Evolutionary conservation across 2,888 invertebrate species (phyloP).

Genomic region (Andrena marginata): DNA sequence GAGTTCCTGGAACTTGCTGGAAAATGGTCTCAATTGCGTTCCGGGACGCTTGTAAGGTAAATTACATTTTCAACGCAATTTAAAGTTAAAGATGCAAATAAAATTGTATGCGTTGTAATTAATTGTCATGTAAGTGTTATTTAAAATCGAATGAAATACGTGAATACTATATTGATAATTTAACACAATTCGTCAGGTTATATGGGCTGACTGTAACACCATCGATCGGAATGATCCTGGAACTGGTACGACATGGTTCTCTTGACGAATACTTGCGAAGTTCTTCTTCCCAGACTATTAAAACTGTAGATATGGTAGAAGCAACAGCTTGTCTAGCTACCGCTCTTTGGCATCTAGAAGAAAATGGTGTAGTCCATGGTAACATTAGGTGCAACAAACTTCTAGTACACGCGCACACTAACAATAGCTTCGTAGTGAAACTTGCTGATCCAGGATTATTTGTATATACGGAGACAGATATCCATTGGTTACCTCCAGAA

Average conservation of each 20-base stretch:
- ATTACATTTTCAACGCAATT: slow-evolving; percentile 9
- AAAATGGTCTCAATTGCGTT: slow-evolving; percentile 92
- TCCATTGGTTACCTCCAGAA: slow-evolving; percentile 96
- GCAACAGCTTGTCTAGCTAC: slow-evolving; percentile 93
- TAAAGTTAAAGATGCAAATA: too few species aligned
- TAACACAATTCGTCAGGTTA: slow-evolving; percentile 83
- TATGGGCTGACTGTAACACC: slow-evolving; percentile 92
- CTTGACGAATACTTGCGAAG: slow-evolving; percentile 90
- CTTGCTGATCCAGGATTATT: slow-evolving; percentile 93
- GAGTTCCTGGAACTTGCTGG: slow-evolving; percentile 92
- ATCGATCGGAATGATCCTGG: slow-evolving; percentile 93
- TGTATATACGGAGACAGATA: slow-evolving; percentile 85
- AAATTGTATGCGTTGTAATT: too few species aligned
- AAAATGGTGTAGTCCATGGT: slow-evolving; percentile 93
- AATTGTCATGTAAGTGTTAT: too few species aligned
- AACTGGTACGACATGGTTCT: slow-evolving; percentile 92
- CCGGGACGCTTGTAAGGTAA: slow-evolving; percentile 89
- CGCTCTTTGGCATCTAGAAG: slow-evolving; percentile 94
- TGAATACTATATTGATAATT: slow-evolving; percentile 17
- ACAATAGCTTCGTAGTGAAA: slow-evolving; percentile 91
- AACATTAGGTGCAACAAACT: slow-evolving; percentile 93
- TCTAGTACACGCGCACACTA: slow-evolving; percentile 91
- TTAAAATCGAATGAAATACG: background rate
- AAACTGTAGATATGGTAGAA: slow-evolving; percentile 91
- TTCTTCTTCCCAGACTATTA: slow-evolving; percentile 85